phyloP scores from a whole-genome alignment of 1,140 invertebrate species.

The Drosophila persimilis region DNA sequence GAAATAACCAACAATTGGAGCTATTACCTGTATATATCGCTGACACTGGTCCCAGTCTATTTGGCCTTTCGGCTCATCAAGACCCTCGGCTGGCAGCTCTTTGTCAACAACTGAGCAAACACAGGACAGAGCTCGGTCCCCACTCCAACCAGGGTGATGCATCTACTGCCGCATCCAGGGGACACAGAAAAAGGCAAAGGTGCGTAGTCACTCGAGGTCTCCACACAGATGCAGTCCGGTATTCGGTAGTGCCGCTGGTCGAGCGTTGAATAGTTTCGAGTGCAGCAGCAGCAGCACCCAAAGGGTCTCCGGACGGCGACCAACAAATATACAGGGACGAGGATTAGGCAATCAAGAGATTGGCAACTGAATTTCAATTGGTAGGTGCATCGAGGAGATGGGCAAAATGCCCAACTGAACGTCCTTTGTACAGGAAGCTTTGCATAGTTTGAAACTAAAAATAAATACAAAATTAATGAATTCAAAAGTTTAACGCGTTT shows the following conservation, averaged over 20 bases:
- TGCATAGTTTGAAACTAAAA: too few relatives aligned
- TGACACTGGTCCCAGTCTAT: conserved; percentile 82
- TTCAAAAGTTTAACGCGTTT: too few relatives aligned
- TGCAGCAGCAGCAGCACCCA: background rate
- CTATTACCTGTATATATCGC: conserved; percentile 80
- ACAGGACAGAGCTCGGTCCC: background rate
- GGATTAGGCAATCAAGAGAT: too few relatives aligned
- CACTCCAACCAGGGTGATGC: background rate
- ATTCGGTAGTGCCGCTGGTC: conserved; percentile 16
- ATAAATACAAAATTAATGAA: too few relatives aligned
- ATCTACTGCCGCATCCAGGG: conserved; percentile 5
- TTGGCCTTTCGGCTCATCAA: conserved; percentile 82
- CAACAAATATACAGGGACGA: too few relatives aligned
- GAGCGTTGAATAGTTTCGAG: conserved; percentile 15
- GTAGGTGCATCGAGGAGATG: too few relatives aligned
- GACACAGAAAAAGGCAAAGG: conserved; percentile 26
- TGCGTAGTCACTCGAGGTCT: conserved; percentile 64
- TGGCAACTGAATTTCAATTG: too few relatives aligned
- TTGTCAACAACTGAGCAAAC: conserved; percentile 81
- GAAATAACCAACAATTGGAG: conserved; percentile 79
- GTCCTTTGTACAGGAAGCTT: too few relatives aligned
- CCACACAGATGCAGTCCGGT: conserved; percentile 45
- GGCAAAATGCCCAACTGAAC: too few relatives aligned
- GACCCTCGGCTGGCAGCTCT: conserved; percentile 82
- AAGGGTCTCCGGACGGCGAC: background rate